Evolutionary conservation across 2,888 invertebrate genomes (phyloP), one percentile per base, ranked within the genome.

Genomic region (Lasioglossum malachurum): DNA sequence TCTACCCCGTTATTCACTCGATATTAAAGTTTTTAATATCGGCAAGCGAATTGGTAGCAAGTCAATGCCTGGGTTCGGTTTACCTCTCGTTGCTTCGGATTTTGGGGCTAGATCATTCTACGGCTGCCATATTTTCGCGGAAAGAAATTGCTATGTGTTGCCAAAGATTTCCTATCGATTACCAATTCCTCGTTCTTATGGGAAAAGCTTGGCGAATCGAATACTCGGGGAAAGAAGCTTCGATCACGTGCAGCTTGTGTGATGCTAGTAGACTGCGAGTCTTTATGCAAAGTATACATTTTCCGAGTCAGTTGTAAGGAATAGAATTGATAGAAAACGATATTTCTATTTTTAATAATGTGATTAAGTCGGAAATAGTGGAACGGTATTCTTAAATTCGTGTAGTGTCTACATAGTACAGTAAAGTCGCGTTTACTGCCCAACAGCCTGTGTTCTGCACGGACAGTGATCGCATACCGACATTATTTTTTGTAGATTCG

Each of bases 1-100:
- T 31, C 16, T 46, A 31, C 10, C 46, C 31, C 73, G 60, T 71
- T 83, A 78, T 85, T 88, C 90, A 78, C 77, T 78, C 87, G 88
- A 87, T 89, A 89, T 89, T 87, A 87, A 87, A 89, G 88, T 85
- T 73, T 89, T 89, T 90, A 90, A 89, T 87, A 89, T 90, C 80
- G 84, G 75, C 73, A 53, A 57, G 69, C 73, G 89, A 89, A 90
- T 87, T 85, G 87, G 74, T 81, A 77, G 41, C 76, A 69, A 44
- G 72, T 80, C 78, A 69, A 72, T 78, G n/a, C n/a, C 16, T 44
- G 27, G 49, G 31, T 44, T 64, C 27, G 41, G 49, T n/a, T 38
- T 71, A n/a, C n/a, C 27, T 44, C 1, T 10, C 31, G 64, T 46
- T 67, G 44, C 44, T 64, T 38, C 12, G 38, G 12, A 78, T 75